phyloP scores from a whole-genome alignment of 1,140 invertebrate genomes.

The Cherax quadricarinatus region DNA sequence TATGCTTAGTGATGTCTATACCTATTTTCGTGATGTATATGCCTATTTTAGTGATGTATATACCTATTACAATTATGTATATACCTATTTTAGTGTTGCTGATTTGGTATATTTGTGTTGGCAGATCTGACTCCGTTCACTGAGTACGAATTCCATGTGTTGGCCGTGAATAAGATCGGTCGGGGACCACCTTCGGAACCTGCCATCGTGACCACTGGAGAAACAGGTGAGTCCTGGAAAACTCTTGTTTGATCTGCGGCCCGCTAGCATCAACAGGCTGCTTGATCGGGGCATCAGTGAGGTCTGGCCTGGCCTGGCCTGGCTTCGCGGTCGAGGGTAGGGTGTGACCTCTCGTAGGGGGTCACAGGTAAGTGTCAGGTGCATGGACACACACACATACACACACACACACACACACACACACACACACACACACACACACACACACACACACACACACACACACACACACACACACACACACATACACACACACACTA shows the following conservation, averaged over 20 bases:
- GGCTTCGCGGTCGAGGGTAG: neutral
- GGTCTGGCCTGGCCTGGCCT: neutral
- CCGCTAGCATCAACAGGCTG: neutral
- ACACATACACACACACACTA: too few species aligned
- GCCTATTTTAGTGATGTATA: too few species aligned
- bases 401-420: neutral
- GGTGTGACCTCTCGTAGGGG: neutral
- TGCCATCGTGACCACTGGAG: slow-evolving; percentile 93
- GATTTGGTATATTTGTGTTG: neutral
- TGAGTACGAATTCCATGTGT: slow-evolving; percentile 97
- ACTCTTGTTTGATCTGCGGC: neutral
- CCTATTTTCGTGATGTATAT: too few species aligned
- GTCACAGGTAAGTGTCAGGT: neutral
- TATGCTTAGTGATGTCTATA: too few species aligned
- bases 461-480: too few species aligned
- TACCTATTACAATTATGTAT: too few species aligned
- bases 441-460: neutral
- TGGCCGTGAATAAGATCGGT: slow-evolving; percentile 95
- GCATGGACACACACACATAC: neutral
- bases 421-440: neutral
- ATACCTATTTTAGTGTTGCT: too few species aligned
- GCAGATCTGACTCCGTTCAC: slow-evolving; percentile 91
- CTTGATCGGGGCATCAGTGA: neutral
- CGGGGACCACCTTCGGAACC: slow-evolving; percentile 90
- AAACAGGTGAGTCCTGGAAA: slow-evolving; percentile 87